These are phyloP conservation scores for Ormyrus nitidulus DNA, from an alignment of 2,888 invertebrate genomes.

Conservation along the genomic window DNA sequence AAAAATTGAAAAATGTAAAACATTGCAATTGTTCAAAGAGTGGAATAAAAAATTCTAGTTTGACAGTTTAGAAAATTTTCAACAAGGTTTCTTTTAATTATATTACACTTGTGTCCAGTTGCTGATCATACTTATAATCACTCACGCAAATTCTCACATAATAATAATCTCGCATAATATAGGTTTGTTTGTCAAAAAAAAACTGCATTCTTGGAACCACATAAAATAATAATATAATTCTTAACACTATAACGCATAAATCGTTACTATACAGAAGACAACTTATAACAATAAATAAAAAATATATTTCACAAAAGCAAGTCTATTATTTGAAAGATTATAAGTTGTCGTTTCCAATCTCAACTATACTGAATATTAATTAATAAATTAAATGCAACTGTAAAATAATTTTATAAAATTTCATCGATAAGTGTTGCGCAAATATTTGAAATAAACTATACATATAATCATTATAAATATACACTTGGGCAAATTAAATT, in stretches of 20 bases:
- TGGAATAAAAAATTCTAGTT: no score
- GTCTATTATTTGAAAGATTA: slow-evolving; percentile 27
- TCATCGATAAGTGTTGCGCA: not conserved
- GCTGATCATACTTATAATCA: not conserved
- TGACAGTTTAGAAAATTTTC: slow-evolving; percentile 9
- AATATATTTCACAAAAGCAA: slow-evolving; percentile 54
- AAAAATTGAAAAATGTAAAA: no score
- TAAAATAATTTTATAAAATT: not conserved
- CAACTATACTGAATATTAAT: not conserved
- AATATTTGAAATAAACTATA: not conserved
- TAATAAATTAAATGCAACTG: slow-evolving; percentile 40
- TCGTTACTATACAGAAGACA: slow-evolving; percentile 53
- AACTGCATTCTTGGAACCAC: not conserved
- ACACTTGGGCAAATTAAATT: not conserved
- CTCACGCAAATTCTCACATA: not conserved
- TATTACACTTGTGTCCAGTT: slow-evolving; percentile 2
- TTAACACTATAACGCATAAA: slow-evolving; percentile 25
- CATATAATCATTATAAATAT: not conserved
- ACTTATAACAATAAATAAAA: slow-evolving; percentile 55
- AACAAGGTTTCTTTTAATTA: slow-evolving; percentile 11
- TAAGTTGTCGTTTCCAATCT: slow-evolving; percentile 4
- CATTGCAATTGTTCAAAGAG: no score
- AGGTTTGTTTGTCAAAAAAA: not conserved
- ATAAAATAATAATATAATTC: slow-evolving; percentile 17
- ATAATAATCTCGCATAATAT: no score